These are phyloP conservation scores for Catajapyx aquilonaris DNA, from an alignment of 1,140 invertebrate genomes.

Conservation along the genomic window DNA sequence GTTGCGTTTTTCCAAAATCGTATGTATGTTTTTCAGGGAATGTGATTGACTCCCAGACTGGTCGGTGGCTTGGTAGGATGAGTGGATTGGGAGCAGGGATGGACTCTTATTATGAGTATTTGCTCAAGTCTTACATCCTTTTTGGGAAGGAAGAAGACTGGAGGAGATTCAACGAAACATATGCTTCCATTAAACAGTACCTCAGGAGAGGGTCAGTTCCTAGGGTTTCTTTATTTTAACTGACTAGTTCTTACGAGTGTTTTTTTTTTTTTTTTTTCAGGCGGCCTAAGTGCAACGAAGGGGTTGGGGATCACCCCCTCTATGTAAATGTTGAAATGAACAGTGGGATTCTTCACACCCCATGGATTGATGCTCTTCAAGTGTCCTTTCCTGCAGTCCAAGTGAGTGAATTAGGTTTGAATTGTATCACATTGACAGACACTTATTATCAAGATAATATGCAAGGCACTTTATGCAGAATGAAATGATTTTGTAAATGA, in stretches of 20 bases:
- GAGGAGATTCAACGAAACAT: conserved; percentile 36
- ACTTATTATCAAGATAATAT: no score
- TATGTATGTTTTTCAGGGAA: conserved; percentile 24
- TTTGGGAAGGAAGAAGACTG: conserved; percentile 37
- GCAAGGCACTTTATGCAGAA: no score
- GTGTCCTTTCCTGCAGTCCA: conserved; percentile 39
- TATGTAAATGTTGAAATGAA: conserved; percentile 52
- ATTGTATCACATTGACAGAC: no score
- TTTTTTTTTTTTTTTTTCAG: conserved; percentile 15
- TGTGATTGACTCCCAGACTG: conserved; percentile 38
- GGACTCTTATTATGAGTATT: conserved; percentile 49
- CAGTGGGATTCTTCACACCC: conserved; percentile 34
- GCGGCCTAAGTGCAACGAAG: conserved; percentile 31
- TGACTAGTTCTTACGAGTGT: not conserved
- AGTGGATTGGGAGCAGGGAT: conserved; percentile 43
- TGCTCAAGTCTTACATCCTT: conserved; percentile 40
- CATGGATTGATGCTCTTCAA: conserved; percentile 46
- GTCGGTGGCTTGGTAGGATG: conserved; percentile 34
- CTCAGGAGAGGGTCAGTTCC: conserved; percentile 33
- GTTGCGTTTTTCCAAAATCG: conserved; percentile 2
- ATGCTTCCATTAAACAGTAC: conserved; percentile 34
- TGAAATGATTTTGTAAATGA: no score
- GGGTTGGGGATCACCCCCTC: conserved; percentile 36
- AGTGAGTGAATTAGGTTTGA: conserved; percentile 17
- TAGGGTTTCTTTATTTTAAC: not conserved